Evolutionary conservation across 2,113 vertebrate species (phyloP).

Genomic region (Dinomys branickii): DNA sequence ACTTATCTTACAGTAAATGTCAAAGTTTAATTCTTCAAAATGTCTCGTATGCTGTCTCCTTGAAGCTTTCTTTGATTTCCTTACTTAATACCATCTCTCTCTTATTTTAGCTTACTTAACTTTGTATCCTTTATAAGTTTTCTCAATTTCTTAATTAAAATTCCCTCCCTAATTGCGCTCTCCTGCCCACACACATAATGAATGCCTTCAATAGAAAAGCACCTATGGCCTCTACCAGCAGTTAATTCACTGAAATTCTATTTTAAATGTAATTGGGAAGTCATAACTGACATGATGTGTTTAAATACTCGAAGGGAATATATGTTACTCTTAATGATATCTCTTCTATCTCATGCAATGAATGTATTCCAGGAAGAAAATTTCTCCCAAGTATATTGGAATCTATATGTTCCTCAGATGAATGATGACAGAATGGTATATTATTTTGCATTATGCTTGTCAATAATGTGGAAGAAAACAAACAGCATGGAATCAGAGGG

Average conservation of each 20-base stretch:
- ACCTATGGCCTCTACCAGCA: neutral
- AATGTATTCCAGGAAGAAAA: neutral
- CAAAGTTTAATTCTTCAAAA: conserved; percentile 30
- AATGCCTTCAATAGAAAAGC: neutral
- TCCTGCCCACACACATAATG: neutral
- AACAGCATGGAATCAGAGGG: conserved; percentile 2
- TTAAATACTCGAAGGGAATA: neutral
- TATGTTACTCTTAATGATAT: neutral
- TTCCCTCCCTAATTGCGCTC: rapidly evolving
- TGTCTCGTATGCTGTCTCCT: neutral
- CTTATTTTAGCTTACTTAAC: neutral
- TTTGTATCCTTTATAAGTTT: neutral
- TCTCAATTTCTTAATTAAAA: neutral
- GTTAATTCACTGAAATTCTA: neutral
- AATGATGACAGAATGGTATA: neutral
- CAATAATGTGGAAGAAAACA: neutral
- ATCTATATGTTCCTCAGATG: neutral
- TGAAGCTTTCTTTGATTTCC: neutral
- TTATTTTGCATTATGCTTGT: neutral
- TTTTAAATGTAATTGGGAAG: neutral
- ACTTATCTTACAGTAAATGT: neutral
- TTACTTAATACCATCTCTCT: neutral
- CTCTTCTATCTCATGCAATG: neutral
- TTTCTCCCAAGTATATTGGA: neutral
- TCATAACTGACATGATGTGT: neutral